Percentiles rank a stretch among this genome's conserved stretches.
phyloP scores from a whole-genome alignment of 2,888 invertebrate genomes.

The Serripes groenlandicus region DNA sequence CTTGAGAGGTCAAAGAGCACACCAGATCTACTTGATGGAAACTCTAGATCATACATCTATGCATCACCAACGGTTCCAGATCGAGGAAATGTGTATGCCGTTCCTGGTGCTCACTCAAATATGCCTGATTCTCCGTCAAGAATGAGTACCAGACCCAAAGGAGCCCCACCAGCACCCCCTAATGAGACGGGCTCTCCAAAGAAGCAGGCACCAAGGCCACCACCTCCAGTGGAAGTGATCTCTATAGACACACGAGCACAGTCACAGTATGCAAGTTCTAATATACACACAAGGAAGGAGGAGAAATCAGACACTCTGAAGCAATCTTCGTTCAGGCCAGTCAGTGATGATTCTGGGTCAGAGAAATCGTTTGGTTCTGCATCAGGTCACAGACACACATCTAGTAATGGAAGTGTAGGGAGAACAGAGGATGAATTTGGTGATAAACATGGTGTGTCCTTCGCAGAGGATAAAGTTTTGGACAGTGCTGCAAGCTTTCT shows the following conservation, averaged over 20 bases:
- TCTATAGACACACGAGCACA: slow-evolving; percentile 74
- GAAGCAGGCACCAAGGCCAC: slow-evolving; percentile 74
- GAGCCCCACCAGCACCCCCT: slow-evolving; percentile 72
- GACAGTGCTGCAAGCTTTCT: slow-evolving; percentile 80
- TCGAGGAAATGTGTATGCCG: slow-evolving; percentile 51
- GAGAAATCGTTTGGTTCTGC: slow-evolving; percentile 91
- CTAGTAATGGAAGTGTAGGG: slow-evolving; percentile 28
- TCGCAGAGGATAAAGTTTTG: slow-evolving; percentile 80
- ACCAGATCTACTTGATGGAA: slow-evolving; percentile 73
- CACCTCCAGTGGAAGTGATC: slow-evolving; percentile 74
- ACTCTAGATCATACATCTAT: slow-evolving; percentile 50
- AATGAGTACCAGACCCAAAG: slow-evolving; percentile 63
- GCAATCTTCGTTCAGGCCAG: slow-evolving; percentile 95
- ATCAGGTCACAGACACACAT: slow-evolving; percentile 35
- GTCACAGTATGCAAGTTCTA: slow-evolving; percentile 71
- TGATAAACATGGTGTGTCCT: slow-evolving; percentile 73
- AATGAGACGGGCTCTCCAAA: slow-evolving; percentile 67
- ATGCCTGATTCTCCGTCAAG: slow-evolving; percentile 46
- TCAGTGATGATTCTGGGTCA: slow-evolving; percentile 88
- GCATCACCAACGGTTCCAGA: slow-evolving; percentile 70
- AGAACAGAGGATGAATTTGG: neutral
- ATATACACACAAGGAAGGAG: slow-evolving; percentile 57
- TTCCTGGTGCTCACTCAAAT: slow-evolving; percentile 39
- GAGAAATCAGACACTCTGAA: slow-evolving; percentile 69
- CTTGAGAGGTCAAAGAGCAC: slow-evolving; percentile 81